phyloP scores from a whole-genome alignment of 2,888 invertebrate genomes.

The Thumatha senex region DNA sequence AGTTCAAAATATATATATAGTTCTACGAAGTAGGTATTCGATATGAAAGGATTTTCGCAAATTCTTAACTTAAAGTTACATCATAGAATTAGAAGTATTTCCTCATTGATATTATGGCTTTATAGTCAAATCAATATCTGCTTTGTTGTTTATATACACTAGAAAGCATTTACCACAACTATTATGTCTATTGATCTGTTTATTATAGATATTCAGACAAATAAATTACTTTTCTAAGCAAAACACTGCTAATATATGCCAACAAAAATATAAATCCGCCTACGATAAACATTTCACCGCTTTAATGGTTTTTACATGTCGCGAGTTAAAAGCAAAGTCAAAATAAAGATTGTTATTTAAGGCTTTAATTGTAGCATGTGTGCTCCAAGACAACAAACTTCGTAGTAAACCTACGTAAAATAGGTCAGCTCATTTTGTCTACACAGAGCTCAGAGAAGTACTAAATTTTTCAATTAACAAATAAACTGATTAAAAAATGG shows the following conservation, averaged over 20 bases:
- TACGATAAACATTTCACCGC: not conserved
- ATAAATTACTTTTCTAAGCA: not conserved
- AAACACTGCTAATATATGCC: not conserved
- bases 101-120: no score
- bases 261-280: not conserved
- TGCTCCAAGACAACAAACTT: conserved; percentile 44
- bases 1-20: no score
- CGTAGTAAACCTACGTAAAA: conserved; percentile 43
- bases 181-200: no score
- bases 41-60: no score
- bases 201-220: not conserved
- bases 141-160: no score
- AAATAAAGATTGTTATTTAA: conserved; percentile 11
- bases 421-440: conserved; percentile 55
- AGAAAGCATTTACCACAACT: not conserved
- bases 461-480: conserved; percentile 75
- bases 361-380: conserved; percentile 9
- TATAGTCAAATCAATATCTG: no score
- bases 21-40: no score
- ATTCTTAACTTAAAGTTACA: no score
- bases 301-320: conserved; percentile 9
- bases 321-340: conserved; percentile 4
- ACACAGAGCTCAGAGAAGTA: conserved; percentile 48
- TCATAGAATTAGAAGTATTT: no score
- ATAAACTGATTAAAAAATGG: conserved; percentile 70